Percentiles rank a stretch among this genome's conserved stretches.
phyloP scores from a whole-genome alignment of 2,797 vertebrate genomes.

The Pygocentrus nattereri region DNA sequence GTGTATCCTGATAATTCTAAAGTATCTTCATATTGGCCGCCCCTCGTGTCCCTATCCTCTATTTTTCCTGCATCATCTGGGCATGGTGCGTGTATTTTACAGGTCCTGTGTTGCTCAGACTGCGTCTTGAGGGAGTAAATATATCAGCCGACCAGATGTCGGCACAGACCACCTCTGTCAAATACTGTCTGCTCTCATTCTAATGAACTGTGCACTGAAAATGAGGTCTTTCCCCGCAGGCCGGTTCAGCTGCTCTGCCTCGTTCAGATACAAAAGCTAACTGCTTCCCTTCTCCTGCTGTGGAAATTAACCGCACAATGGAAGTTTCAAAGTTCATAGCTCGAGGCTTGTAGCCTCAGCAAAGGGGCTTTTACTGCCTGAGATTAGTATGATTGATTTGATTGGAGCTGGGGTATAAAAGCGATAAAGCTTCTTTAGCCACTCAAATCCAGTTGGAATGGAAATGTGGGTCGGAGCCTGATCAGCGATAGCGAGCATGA shows the following conservation, averaged over 20 bases:
- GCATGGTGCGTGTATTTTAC: background rate
- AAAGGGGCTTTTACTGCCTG: conserved; percentile 27
- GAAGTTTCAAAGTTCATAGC: conserved; percentile 40
- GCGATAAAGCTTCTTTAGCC: conserved; percentile 47
- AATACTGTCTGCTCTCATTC: conserved; percentile 31
- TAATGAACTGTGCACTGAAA: conserved; percentile 21
- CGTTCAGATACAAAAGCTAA: conserved; percentile 9
- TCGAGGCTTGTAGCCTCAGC: conserved; percentile 12
- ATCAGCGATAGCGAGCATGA: conserved; percentile 12
- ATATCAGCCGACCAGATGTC: background rate
- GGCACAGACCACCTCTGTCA: background rate
- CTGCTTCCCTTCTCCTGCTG: conserved; percentile 11
- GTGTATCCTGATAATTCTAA: no score
- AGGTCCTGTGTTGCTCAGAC: background rate
- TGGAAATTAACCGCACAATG: conserved; percentile 38
- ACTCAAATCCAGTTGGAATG: conserved; percentile 43
- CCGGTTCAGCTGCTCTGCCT: conserved; percentile 24
- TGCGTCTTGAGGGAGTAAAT: background rate
- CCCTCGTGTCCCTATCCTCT: no score
- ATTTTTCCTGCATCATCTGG: no score
- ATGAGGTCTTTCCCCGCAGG: conserved; percentile 29
- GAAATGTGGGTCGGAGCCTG: conserved; percentile 19
- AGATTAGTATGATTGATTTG: conserved; percentile 42
- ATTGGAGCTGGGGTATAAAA: conserved; percentile 21
- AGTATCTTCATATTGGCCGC: no score